Percentiles rank a stretch among this genome's conserved stretches.
phyloP scores from a whole-genome alignment of 2,888 invertebrate species.

The Epinotia demarniana region DNA sequence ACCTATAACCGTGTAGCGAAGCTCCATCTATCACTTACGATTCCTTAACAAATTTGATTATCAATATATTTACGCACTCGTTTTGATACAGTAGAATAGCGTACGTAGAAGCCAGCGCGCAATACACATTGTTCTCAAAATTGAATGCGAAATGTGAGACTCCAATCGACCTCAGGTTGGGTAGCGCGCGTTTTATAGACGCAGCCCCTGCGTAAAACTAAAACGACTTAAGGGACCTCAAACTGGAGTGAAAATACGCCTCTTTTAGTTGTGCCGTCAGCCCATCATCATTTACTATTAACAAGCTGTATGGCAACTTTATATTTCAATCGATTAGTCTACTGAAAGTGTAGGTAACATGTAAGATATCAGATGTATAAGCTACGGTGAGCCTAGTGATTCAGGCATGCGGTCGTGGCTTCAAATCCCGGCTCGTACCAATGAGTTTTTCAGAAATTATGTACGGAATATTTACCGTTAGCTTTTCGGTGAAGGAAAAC shows the following conservation, averaged over 20 bases:
- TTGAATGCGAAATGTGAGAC: neutral
- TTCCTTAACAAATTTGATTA: neutral
- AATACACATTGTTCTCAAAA: neutral
- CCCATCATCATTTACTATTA: conserved; percentile 21
- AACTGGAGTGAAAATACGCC: no score
- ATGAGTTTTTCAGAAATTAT: no score
- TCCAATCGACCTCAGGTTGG: neutral
- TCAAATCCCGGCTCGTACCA: no score
- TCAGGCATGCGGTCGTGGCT: no score
- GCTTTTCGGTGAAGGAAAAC: no score
- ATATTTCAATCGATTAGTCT: neutral
- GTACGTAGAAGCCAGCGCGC: no score
- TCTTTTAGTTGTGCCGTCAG: neutral
- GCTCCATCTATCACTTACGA: neutral
- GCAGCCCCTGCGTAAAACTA: neutral
- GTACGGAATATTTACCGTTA: no score
- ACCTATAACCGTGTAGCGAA: neutral
- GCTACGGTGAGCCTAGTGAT: no score
- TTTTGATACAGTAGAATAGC: neutral
- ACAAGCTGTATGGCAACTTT: conserved; percentile 14
- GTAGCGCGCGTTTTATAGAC: conserved; percentile 10
- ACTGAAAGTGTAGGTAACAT: no score
- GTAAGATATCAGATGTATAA: no score
- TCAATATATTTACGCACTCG: neutral
- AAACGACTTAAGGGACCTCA: neutral